Evolutionary conservation across 1,140 invertebrate species (phyloP), one percentile per base, ranked within the genome.

Genomic region (Drosophila hydei): DNA sequence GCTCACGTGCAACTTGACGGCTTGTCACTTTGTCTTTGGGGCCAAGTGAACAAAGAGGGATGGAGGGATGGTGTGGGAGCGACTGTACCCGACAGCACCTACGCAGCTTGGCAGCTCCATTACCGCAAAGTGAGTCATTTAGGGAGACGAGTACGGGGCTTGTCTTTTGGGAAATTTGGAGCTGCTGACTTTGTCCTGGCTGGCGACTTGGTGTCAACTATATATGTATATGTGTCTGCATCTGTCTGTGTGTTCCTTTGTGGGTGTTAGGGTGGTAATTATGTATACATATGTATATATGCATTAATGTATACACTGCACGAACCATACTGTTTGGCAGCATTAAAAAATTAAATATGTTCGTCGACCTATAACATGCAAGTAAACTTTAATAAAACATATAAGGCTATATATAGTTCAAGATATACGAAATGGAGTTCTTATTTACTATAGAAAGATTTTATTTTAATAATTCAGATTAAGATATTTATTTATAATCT

Each of bases 111-210:
- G 69, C 54, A 65, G 61, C 61, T 14, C 51, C 25, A 27, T 12
- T 36, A 27, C 48, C 52, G 9, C 69, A 67, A 67, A 67, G 33
- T 67, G 69, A 72, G 62, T 67, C 62, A 67, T 72, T 72, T 72
- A 25, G 48, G 63, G 59, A 48, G 50, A 47, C 59, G 25, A 27
- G 58, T 51, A 54, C 23, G 30, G 23, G 47, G 40, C 16, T 21
- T 21, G 48, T 16, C 38, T 45, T 56, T 45, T 16, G 25, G 56
- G 16, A 27, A 59, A 45, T 30, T 45, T n/a, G 6, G n/a, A 42
- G 25, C 45, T 43, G 21, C 54, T 21, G 21, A 23, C 54, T 18
- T 56, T 65, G 11, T 47, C 14, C 40, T 25, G 16, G 36, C 19
- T 42, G 50, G 50, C 30, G 50, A 21, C 50, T 6, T 25, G 4